Evolutionary conservation across 2,888 invertebrate genomes (phyloP), one percentile per base, ranked within the genome.

Genomic region (Agrotis puta): DNA sequence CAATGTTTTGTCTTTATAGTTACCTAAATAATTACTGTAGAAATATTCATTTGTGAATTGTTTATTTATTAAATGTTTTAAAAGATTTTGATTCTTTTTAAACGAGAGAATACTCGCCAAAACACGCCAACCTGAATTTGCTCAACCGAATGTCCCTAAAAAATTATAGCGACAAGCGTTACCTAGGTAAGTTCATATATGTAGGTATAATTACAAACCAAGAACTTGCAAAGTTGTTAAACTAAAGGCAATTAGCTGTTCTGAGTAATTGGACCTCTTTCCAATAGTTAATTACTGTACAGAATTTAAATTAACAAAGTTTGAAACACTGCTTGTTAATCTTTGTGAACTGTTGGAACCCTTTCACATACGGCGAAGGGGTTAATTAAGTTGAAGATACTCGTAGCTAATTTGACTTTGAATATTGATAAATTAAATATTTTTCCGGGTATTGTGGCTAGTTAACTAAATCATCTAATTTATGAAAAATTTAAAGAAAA

Each of bases 281-380:
- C 51, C 39, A n/a, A 68, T 39, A 33, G 77, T 74, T 77, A 69
- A 69, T 68, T 75, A 66, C 48, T 77, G 39, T 33, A 70, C 43
- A 70, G 70, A 77, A 80, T 82, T 83, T 80, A 81, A 83, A 85
- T 85, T 80, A 74, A 74, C 85, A 64, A 87, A 89, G 83, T 89
- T 89, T 65, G 18, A 45, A 89, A 87, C 77, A 74, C 24, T 56
- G 64, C 69, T 84, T 74, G 80, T 84, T 82, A 85, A 83, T 78
- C 80, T 76, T 81, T 76, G 63, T 53, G 11, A 77, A 33, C 33
- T 74, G 11, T 53, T 64, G 33, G 13, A 70, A 27, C 27, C 71
- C 70, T 54, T 80, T 62, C 33, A 67, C 16, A 73, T n/a, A 3
- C 13, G 64, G 20, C 20, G 27, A 48, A 79, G 69, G 63, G 64